Percentiles rank a stretch among this genome's conserved stretches.
phyloP scores from a whole-genome alignment of 64 coral and sea anemone species.

The Dendronephthya gigantea region DNA sequence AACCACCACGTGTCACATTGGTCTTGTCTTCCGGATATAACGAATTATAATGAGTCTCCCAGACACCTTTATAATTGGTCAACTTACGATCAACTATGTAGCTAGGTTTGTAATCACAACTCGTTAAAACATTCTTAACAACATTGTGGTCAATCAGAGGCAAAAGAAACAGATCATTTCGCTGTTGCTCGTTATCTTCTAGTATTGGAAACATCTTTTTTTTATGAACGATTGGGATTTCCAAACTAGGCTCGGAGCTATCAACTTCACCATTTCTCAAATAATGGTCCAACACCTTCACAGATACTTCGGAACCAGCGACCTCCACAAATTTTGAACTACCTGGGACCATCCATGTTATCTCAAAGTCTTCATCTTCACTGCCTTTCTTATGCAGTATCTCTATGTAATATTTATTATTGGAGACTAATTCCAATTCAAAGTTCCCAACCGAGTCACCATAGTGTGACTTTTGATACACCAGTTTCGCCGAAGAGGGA shows the following conservation, averaged over 20 bases:
- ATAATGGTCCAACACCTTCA: background rate
- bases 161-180: background rate
- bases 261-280: background rate
- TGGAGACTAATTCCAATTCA: background rate
- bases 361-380: background rate
- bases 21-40: slow-evolving; percentile 27
- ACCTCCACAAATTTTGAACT: background rate
- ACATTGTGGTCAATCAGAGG: background rate
- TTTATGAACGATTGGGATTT: background rate
- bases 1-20: background rate
- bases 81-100: slow-evolving; percentile 21
- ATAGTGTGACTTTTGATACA: background rate
- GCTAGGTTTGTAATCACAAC: slow-evolving; percentile 34
- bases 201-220: background rate
- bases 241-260: background rate
- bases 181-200: background rate
- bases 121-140: slow-evolving; percentile 17
- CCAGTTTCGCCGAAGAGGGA: background rate
- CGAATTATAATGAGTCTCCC: slow-evolving; percentile 13
- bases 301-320: background rate
- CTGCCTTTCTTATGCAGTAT: background rate
- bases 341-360: slow-evolving; percentile 29
- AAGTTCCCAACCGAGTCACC: background rate
- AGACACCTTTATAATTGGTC: background rate
- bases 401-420: slow-evolving; percentile 32